phyloP scores from a whole-genome alignment of 2,888 invertebrate genomes.

The Amblyjoppa proteus region DNA sequence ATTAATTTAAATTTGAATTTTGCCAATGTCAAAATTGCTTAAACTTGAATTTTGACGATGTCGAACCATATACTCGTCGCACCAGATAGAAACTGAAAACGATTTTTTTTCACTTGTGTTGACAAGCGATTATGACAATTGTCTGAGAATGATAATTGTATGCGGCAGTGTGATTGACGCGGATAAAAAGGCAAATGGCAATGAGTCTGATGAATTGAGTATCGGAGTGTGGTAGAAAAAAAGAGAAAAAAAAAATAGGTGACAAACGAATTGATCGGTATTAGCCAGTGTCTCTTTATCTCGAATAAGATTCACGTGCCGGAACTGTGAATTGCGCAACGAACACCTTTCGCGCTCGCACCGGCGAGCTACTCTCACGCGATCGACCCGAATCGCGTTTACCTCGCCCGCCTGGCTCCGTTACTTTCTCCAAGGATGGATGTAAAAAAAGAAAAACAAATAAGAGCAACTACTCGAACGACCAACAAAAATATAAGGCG shows the following conservation, averaged over 20 bases:
- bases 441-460: slow-evolving; percentile 52
- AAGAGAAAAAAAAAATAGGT: neutral
- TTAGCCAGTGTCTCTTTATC: slow-evolving; percentile 21
- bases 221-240: neutral
- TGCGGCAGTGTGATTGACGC: neutral
- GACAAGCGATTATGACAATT: neutral
- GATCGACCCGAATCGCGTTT: slow-evolving; percentile 72
- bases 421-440: slow-evolving; percentile 71
- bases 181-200: neutral
- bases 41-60: slow-evolving; percentile 64
- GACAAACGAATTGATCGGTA: slow-evolving; percentile 8
- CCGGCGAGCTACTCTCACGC: slow-evolving; percentile 64
- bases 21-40: too few species aligned
- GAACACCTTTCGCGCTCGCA: slow-evolving; percentile 45
- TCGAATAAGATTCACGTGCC: slow-evolving; percentile 48
- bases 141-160: neutral
- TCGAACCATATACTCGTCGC: slow-evolving; percentile 74
- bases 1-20: too few species aligned
- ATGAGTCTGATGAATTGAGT: neutral
- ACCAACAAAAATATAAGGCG: slow-evolving; percentile 54
- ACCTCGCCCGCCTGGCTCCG: slow-evolving; percentile 70
- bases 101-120: slow-evolving; percentile 44
- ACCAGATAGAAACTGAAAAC: slow-evolving; percentile 80
- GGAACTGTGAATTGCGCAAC: slow-evolving; percentile 56
- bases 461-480: slow-evolving; percentile 61